Percentiles rank a stretch among this genome's conserved stretches.
Evolutionary conservation across 2,113 vertebrate genomes (phyloP).

Genomic region (Planiliza haematocheilus): DNA sequence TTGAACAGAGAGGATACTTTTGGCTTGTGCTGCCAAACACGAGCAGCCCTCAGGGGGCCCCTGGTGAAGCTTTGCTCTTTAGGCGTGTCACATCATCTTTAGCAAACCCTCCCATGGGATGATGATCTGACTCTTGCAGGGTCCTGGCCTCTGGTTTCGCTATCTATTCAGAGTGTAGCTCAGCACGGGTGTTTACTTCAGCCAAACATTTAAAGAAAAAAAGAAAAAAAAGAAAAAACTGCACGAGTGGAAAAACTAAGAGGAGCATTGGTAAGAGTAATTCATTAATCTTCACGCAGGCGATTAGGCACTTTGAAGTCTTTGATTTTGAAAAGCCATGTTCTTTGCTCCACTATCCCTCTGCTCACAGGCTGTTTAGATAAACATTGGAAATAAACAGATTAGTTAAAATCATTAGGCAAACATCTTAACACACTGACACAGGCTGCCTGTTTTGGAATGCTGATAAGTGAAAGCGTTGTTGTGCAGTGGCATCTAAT

Average conservation of each 20-base stretch:
- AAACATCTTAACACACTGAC: conserved; percentile 74
- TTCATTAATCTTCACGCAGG: conserved; percentile 76
- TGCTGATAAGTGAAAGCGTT: conserved; percentile 71
- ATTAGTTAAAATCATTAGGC: conserved; percentile 80
- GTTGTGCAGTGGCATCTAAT: conserved; percentile 51
- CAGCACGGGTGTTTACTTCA: conserved; percentile 66
- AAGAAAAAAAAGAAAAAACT: conserved; percentile 21
- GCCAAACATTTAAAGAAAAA: conserved; percentile 18
- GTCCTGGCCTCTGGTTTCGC: conserved; percentile 62
- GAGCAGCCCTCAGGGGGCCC: conserved; percentile 63
- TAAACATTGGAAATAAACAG: conserved; percentile 80
- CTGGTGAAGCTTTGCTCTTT: conserved; percentile 62
- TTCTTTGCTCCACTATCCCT: conserved; percentile 62
- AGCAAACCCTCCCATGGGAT: conserved; percentile 69
- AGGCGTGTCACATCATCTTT: conserved; percentile 73
- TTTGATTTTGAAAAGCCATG: conserved; percentile 76
- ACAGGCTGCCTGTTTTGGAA: conserved; percentile 68
- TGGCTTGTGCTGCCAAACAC: conserved; percentile 69
- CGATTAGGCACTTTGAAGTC: conserved; percentile 79
- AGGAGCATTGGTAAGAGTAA: conserved; percentile 64
- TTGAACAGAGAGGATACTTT: conserved; percentile 70
- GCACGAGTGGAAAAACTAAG: conserved; percentile 44
- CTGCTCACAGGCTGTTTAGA: conserved; percentile 73
- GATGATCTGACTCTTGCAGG: conserved; percentile 50
- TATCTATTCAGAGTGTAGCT: conserved; percentile 48